A percentile compares a stretch with the other conserved stretches of the same genome.
Conservation (phyloP, 2,113 vertebrate species). For the Isurus oxyrinchus region DNA sequence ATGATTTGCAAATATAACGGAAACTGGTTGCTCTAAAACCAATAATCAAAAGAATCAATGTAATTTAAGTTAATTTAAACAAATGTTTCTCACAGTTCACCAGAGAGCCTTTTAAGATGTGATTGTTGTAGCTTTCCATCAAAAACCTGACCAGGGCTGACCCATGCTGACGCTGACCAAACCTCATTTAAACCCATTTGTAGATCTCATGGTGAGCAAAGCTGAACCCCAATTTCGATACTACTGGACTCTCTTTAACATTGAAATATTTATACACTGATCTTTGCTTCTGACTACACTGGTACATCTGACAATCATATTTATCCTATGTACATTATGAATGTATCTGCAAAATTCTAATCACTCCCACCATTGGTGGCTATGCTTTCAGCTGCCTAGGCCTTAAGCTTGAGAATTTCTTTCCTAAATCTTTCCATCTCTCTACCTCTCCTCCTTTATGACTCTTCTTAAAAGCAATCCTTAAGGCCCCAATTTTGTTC, state of each 20-base stretch:
- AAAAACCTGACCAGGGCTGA: neutral
- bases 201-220: neutral
- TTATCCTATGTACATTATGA: neutral
- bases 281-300: neutral
- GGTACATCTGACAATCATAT: neutral
- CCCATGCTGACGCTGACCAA: neutral
- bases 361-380: neutral
- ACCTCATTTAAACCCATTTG: conserved; percentile 18
- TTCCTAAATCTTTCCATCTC: neutral
- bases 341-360: neutral
- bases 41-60: neutral
- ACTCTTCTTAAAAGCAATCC: neutral
- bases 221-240: neutral
- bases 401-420: neutral
- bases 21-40: neutral
- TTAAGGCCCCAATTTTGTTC: neutral
- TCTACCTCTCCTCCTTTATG: neutral
- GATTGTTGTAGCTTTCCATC: neutral
- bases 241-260: neutral
- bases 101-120: neutral
- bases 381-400: too few relatives aligned
- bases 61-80: neutral
- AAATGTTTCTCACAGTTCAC: neutral
- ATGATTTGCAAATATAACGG: neutral
- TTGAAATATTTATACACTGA: neutral